A percentile compares a stretch with the other conserved stretches of the same genome.
These are phyloP conservation scores for Ichneumon xanthorius DNA, from an alignment of 2,888 invertebrate species.

Conservation along the genomic window DNA sequence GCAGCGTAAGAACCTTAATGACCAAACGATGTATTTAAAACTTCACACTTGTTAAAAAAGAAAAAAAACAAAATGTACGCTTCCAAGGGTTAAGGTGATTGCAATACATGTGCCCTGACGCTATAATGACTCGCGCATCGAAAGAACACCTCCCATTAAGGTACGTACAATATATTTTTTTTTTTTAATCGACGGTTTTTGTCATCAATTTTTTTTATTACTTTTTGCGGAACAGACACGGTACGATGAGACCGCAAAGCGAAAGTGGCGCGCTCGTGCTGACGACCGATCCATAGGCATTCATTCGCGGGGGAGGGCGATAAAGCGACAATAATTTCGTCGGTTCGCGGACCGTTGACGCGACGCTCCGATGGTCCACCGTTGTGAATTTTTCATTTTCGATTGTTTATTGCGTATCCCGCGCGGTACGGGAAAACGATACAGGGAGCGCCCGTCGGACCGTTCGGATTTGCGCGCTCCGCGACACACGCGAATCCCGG, in stretches of 20 bases:
- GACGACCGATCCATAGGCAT: constrained; percentile 45
- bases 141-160: too few relatives aligned
- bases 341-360: constrained; percentile 41
- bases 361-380: constrained; percentile 62
- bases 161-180: background rate
- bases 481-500: background rate
- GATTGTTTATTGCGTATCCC: constrained; percentile 2
- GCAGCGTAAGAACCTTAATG: too few relatives aligned
- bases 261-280: background rate
- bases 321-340: constrained; percentile 71
- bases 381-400: constrained; percentile 52
- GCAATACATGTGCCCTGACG: too few relatives aligned
- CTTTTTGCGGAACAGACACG: background rate
- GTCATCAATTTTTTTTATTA: background rate
- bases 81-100: too few relatives aligned
- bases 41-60: too few relatives aligned
- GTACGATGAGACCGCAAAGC: constrained; percentile 3
- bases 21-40: too few relatives aligned
- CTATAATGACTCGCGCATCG: too few relatives aligned
- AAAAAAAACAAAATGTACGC: too few relatives aligned
- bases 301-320: constrained; percentile 70
- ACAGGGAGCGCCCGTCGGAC: background rate
- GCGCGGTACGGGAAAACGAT: background rate
- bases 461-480: background rate
- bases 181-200: background rate